Evolutionary conservation across 1,140 invertebrate species (phyloP).

Genomic region (Eufriesea mexicana): DNA sequence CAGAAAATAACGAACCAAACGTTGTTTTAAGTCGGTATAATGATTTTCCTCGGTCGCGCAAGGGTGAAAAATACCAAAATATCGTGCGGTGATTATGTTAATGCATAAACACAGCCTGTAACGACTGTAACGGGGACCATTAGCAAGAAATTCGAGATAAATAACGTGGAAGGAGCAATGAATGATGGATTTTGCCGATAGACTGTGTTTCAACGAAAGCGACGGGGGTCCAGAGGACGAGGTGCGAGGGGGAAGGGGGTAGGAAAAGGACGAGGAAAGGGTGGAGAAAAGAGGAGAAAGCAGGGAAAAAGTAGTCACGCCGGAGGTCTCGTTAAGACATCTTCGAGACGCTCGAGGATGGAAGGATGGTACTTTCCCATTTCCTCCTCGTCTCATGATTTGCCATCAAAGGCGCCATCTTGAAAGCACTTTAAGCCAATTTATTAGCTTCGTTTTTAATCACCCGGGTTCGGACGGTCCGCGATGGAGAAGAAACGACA

Average conservation of each 20-base stretch:
- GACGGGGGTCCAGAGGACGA: too few relatives aligned
- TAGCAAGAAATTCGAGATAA: not conserved
- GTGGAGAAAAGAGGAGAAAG: not conserved
- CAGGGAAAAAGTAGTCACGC: not conserved
- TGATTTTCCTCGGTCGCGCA: too few relatives aligned
- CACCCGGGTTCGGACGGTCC: conserved; percentile 2
- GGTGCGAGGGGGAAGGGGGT: not conserved
- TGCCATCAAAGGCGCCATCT: conserved; percentile 36
- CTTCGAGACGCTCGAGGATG: conserved; percentile 11
- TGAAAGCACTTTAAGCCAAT: conserved; percentile 54
- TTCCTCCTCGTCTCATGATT: conserved; percentile 21
- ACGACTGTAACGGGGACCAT: not conserved
- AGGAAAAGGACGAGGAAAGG: not conserved
- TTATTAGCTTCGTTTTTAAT: conserved; percentile 59
- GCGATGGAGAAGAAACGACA: not conserved
- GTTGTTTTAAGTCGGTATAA: too few relatives aligned
- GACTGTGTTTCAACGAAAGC: not conserved
- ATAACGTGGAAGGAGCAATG: not conserved
- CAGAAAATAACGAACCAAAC: too few relatives aligned
- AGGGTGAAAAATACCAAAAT: too few relatives aligned
- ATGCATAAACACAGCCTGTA: too few relatives aligned
- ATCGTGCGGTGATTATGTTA: too few relatives aligned
- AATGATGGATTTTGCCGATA: not conserved
- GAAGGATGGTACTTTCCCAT: conserved; percentile 29
- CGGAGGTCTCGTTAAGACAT: conserved; percentile 43